Evolutionary conservation across 2,113 vertebrate species (phyloP).

Genomic region (Motacilla tschutschensis): DNA sequence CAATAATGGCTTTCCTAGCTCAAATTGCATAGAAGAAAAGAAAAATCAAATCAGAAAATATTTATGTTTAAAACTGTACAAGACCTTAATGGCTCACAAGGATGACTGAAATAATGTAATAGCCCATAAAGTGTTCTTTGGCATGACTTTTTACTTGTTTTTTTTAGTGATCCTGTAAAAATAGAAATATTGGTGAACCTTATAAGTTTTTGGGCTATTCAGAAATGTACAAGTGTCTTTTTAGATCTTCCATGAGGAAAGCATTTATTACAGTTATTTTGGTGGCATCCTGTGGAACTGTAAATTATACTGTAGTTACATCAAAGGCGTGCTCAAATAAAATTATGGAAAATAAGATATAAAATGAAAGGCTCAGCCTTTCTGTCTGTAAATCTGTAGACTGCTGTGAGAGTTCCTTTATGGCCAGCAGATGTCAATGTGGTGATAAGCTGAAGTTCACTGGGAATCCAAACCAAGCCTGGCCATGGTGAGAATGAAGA

Average conservation of each 20-base stretch:
- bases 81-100: neutral
- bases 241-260: neutral
- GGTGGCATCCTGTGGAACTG: neutral
- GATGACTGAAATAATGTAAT: neutral
- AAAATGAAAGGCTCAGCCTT: neutral
- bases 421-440: conserved; percentile 17
- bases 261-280: neutral
- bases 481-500: neutral
- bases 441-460: neutral
- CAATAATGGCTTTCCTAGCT: neutral
- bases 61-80: neutral
- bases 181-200: neutral
- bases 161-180: neutral
- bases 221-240: neutral
- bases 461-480: neutral
- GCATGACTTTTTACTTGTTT: neutral
- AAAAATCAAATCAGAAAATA: conserved; percentile 4
- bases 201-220: neutral
- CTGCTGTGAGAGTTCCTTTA: neutral
- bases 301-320: neutral
- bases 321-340: neutral
- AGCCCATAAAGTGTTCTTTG: neutral
- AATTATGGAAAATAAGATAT: neutral
- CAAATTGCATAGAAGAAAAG: neutral
- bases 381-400: neutral